A percentile compares a stretch with the other conserved stretches of the same genome.
Evolutionary conservation across 2,888 invertebrate genomes (phyloP).

Genomic region (Philaethria dido): DNA sequence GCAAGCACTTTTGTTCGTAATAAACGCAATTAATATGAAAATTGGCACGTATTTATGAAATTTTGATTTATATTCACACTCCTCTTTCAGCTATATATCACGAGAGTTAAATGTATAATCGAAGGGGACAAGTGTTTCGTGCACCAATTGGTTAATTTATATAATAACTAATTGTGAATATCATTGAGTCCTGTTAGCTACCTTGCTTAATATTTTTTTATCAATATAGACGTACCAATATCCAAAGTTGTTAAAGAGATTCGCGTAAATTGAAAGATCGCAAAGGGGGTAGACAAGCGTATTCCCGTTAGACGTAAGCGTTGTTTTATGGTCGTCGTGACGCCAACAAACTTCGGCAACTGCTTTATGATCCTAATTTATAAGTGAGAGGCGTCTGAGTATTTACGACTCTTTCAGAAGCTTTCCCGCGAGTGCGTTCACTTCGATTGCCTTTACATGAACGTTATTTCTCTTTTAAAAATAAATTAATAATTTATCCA

Average conservation of each 20-base stretch:
- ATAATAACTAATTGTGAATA: neutral
- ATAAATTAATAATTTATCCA: constrained; percentile 10
- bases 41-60: constrained; percentile 55
- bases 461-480: constrained; percentile 28
- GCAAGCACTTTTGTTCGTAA: constrained; percentile 48
- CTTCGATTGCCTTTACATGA: constrained; percentile 44
- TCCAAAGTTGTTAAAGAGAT: constrained; percentile 39
- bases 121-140: constrained; percentile 1
- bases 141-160: constrained; percentile 8
- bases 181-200: neutral
- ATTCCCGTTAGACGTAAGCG: constrained; percentile 70
- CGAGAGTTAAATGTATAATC: constrained; percentile 12
- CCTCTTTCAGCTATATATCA: constrained; percentile 34
- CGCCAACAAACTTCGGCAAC: constrained; percentile 81
- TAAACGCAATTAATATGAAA: constrained; percentile 59
- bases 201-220: neutral
- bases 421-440: constrained; percentile 76
- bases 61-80: constrained; percentile 55
- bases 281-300: constrained; percentile 59
- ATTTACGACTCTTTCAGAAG: constrained; percentile 71
- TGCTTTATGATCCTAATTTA: constrained; percentile 84
- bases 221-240: neutral
- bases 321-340: constrained; percentile 81
- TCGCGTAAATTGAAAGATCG: constrained; percentile 69
- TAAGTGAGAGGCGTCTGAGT: constrained; percentile 80